Evolutionary conservation across 1,140 invertebrate genomes (phyloP).

Genomic region (Papilio polytes): DNA sequence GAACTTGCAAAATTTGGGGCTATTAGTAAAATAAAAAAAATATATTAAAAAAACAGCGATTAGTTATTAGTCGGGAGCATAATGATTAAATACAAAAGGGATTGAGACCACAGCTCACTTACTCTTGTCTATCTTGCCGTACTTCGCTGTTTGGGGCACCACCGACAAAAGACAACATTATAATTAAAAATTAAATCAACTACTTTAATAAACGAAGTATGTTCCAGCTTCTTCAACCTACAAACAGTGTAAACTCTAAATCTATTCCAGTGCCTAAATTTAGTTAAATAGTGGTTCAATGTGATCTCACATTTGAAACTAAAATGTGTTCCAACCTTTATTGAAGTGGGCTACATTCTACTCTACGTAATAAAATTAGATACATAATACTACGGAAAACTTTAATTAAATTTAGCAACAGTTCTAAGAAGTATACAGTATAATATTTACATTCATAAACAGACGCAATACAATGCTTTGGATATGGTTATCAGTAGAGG

Average conservation of each 20-base stretch:
- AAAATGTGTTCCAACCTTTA: neutral
- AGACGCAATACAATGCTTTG: conserved; percentile 14
- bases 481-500: conserved; percentile 14
- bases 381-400: conserved; percentile 5
- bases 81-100: conserved; percentile 76
- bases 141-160: conserved; percentile 84
- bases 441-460: conserved; percentile 20
- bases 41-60: conserved; percentile 69
- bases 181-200: conserved; percentile 70
- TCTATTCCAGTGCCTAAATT: conserved; percentile 10
- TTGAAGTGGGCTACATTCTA: conserved; percentile 11
- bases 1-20: conserved; percentile 58
- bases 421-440: neutral
- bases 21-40: conserved; percentile 71
- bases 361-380: conserved; percentile 2
- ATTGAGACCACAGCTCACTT: conserved; percentile 86
- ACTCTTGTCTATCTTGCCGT: conserved; percentile 83
- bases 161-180: conserved; percentile 85
- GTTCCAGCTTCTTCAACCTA: conserved; percentile 51
- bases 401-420: conserved; percentile 2
- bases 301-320: conserved; percentile 17
- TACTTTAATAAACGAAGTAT: conserved; percentile 27
- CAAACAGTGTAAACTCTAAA: conserved; percentile 35
- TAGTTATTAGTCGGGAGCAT: conserved; percentile 78
- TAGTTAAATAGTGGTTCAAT: conserved; percentile 9